Evolutionary conservation across 30 jellyfish, hydroid and myxozoan species (phyloP), one percentile per base, ranked within the genome.

Genomic region (Phacellophora camtschatica): DNA sequence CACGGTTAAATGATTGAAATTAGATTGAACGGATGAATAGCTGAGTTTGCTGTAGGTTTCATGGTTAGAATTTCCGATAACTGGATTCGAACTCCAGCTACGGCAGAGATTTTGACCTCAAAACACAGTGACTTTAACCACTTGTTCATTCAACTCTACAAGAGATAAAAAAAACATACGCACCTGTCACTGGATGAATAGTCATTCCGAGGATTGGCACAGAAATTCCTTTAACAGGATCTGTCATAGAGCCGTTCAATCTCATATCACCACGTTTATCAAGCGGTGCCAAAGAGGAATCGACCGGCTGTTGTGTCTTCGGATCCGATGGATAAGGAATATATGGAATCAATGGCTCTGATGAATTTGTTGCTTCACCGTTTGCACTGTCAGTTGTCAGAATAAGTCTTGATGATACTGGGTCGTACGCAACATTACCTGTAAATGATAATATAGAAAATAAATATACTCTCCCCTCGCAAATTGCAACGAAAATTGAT

Each of bases 161-260:
- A 62, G 7, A 11, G 77, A 64, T 35, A 13, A 66, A 30, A 36
- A 19, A 9, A 7, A 2, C 19, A 2, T 19, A 23, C 27, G 7
- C n/a, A 63, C 98, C 98, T 27, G 98, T 84, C 32, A 67, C 95
- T 25, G 98, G 98, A 43, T 92, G 95, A 15, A 92, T 92, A 15
- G 98, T 92, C 91, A 92, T 92, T 50, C 95, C 98, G n/a, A 92
- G 92, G 34, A 92, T 92, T 11, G 98, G 98, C 18, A 92, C 98
- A 18, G 96, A 59, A 24, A 85, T 83, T 65, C 98, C 98, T 34
- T 85, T 85, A 20, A 56, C 43, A 7, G 95, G 90, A 66, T 92
- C 98, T n/a, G 69, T 65, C 95, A 92, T 92, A 1, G 98, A 85
- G 34, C 96, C 98, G 61, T 84, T 79, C 51, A 84, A 57, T 4